These are phyloP conservation scores for Metopolophium dirhodum DNA, from an alignment of 1,140 invertebrate species.

Conservation along the genomic window DNA sequence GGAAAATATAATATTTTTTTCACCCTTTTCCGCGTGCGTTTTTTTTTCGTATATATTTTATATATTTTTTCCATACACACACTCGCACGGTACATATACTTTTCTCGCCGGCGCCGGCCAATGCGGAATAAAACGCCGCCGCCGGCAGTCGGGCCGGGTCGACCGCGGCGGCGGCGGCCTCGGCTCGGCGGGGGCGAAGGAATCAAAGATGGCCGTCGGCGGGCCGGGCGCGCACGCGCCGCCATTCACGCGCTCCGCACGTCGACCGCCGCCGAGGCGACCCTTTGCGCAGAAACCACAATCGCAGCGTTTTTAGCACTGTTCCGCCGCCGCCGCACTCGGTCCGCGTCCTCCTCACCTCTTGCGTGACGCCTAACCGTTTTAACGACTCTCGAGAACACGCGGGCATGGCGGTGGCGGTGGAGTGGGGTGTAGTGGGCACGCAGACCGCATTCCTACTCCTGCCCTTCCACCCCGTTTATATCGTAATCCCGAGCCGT, in stretches of 20 bases:
- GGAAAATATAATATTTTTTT: constrained; percentile 42
- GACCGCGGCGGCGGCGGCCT: not conserved
- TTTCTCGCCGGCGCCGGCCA: not conserved
- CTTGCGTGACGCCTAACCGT: not conserved
- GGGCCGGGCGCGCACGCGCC: not conserved
- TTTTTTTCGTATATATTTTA: not conserved
- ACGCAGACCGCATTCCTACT: not conserved
- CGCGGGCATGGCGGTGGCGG: not conserved
- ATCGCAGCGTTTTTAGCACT: constrained; percentile 31
- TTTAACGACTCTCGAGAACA: constrained; percentile 44
- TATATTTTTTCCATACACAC: not conserved
- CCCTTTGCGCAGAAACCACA: constrained; percentile 15
- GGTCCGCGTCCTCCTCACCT: not conserved
- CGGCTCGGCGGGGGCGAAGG: constrained; percentile 21
- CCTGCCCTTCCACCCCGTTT: not conserved
- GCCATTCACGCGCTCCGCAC: not conserved
- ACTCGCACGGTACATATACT: not conserved
- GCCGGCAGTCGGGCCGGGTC: not conserved
- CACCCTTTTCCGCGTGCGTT: not conserved
- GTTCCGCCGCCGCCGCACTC: not conserved
- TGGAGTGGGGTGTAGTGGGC: not conserved
- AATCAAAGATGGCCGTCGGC: constrained; percentile 54
- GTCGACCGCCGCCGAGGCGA: not conserved
- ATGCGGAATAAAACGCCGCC: constrained; percentile 3
- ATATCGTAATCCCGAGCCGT: not conserved